Base-by-base conservation (phyloP, 2,797 vertebrate genomes). In the Agapornis canus region DNA sequence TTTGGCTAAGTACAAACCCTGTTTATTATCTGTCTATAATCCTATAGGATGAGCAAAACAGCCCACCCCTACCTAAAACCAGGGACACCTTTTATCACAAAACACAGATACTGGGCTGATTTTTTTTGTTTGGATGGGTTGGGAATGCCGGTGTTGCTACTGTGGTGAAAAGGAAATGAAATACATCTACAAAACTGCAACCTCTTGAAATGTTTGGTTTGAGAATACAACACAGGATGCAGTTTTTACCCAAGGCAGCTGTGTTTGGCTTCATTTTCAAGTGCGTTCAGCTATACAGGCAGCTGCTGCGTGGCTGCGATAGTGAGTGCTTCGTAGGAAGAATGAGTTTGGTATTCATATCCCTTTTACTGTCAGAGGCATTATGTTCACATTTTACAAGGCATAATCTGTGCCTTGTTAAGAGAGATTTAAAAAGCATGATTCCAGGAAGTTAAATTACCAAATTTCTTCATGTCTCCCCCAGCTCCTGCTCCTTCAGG, bases 201-300 rank as follows among this genome's bases (percentile, higher is more conserved):
- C 35, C 48, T 88, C 80, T 92, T 93, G 49, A 32, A 64, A 81
- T 89, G 76, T 93, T 94, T 92, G 63, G 37, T 76, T 95, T 92
- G 80, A 75, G 85, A 89, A 81, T 32, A 56, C 57, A 56, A 64
- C 32, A 40, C 82, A 81, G 56, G 95, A 92, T 61, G 51, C 57
- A 70, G 3, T 89, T 95, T 94, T 84, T 86, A 86, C 64, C 40
- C 84, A 9, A 37, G 78, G 63, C 91, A 96, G 92, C 86, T 96
- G 87, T 80, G 83, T 95, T 97, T 95, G 92, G 42, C 88, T 97
- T 93, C 72, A 32, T 68, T 56, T 79, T 83, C 42, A 60, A 94
- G 82, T 59, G 90, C 0, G 4, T 61, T 64, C 61, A 35, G 49
- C 72, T 56, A 6, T 61, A 13, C 5, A 16, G 64, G 63, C 82